A percentile compares a stretch with the other conserved stretches of the same genome.
These are phyloP conservation scores for Potamarius usumacintae DNA, from an alignment of 2,113 vertebrate species.

Conservation along the genomic window DNA sequence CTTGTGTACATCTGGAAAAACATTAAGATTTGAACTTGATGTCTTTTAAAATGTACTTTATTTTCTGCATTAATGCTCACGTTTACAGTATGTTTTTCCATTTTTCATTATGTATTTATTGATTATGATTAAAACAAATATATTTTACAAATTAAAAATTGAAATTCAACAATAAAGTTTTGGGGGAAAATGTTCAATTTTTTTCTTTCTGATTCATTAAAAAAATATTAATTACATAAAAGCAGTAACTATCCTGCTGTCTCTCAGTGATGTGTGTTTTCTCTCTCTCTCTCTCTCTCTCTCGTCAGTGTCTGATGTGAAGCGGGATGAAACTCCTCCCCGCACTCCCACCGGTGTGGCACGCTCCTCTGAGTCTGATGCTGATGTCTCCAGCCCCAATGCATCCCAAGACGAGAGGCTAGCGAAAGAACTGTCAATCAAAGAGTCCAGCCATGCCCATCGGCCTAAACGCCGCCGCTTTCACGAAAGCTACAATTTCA, in stretches of 20 bases:
- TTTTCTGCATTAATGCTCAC: neutral
- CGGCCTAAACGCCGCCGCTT: conserved; percentile 95
- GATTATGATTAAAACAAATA: neutral
- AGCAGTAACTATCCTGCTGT: neutral
- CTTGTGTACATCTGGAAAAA: neutral
- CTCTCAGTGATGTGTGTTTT: neutral
- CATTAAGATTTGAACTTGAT: neutral
- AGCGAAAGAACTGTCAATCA: conserved; percentile 93
- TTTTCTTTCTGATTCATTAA: neutral
- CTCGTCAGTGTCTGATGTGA: conserved; percentile 68
- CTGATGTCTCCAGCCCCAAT: conserved; percentile 90
- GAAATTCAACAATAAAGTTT: neutral
- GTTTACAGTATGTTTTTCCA: neutral
- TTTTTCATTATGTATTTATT: neutral
- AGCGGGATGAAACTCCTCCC: conserved; percentile 90
- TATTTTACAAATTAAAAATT: neutral
- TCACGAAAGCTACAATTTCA: conserved; percentile 99
- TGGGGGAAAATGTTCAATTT: no score
- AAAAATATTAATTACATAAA: neutral
- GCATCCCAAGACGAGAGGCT: conserved; percentile 92
- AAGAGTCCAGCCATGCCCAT: conserved; percentile 94
- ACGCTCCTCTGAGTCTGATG: conserved; percentile 92
- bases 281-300: neutral
- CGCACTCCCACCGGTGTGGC: conserved; percentile 93
- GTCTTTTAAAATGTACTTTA: neutral